Base-by-base conservation (phyloP, 2,797 vertebrate species). In the Sarcophilus harrisii region DNA sequence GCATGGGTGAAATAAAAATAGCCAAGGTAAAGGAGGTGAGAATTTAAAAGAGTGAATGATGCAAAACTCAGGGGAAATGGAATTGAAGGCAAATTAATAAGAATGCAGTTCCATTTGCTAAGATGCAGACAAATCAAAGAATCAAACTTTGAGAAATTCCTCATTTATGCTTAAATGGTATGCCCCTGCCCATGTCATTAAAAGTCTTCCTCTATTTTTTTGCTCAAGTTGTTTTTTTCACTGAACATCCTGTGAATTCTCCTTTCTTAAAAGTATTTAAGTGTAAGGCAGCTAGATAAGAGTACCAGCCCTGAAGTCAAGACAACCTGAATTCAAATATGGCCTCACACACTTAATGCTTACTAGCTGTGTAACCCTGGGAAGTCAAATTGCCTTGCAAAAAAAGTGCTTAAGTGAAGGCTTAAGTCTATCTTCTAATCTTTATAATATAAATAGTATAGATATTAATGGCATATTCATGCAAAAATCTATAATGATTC, bases 201-300 rank as follows among this genome's bases (percentile, higher is more conserved):
- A 91, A 52, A 92, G 21, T 60, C 12, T 95, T 96, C 91, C n/a
- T n/a, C 91, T 90, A 12, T 32, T 57, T 59, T 89, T 94, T 8
- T 81, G n/a, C 95, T 38, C 45, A 95, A 94, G 58, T 87, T 38
- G 91, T 18, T 91, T n/a, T 66, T 2, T 73, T 2, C 12, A 95
- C 28, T 59, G 93, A 95, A 94, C 45, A 28, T 32, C 58, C 57
- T 73, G 32, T 57, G 92, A 94, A 90, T 24, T 73, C 62, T 24
- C 87, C 92, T 62, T 1, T 29, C 38, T 93, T 96, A 91, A 97
- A 95, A 28, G 95, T 55, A 90, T 32, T 66, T 66, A 16, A 66
- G 32, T 66, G 62, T 11, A 11, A 55, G 9, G 54, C 54, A 55
- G 9, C 54, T 55, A 11, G 54, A 55, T 55, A 55, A n/a, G 9